These are phyloP conservation scores for Oceanodroma tethys DNA, from an alignment of 2,113 vertebrate genomes.

Conservation along the genomic window DNA sequence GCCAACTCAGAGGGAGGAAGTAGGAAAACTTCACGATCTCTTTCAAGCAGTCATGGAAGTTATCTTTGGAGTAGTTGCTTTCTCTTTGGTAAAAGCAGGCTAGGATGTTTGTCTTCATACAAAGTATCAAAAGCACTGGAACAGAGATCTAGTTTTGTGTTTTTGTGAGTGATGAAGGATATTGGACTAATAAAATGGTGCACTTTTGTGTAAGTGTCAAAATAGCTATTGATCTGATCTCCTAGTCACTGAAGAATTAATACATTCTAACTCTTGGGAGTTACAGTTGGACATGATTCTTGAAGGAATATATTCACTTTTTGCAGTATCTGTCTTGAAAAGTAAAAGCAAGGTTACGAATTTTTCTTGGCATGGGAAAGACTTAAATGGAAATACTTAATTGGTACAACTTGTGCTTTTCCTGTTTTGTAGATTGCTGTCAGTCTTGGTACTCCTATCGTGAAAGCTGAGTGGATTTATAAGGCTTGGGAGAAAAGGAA, in stretches of 20 bases:
- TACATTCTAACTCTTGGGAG: not conserved
- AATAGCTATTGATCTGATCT: not conserved
- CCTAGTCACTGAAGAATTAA: not conserved
- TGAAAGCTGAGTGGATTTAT: slow-evolving; percentile 92
- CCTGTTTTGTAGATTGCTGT: slow-evolving; percentile 85
- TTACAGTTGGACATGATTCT: not conserved
- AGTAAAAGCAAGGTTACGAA: not conserved
- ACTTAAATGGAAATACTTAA: not conserved
- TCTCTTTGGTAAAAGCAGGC: not conserved
- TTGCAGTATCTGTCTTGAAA: not conserved
- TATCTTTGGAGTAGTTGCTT: not conserved
- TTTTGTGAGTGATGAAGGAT: not conserved
- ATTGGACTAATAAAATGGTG: not conserved
- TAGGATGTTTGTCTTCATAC: not conserved
- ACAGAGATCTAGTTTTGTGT: not conserved
- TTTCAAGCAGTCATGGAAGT: not conserved
- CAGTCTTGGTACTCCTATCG: slow-evolving; percentile 92
- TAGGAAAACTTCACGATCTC: not conserved
- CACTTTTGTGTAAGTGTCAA: not conserved
- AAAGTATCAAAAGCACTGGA: not conserved
- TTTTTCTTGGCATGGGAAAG: not conserved
- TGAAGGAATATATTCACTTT: not conserved
- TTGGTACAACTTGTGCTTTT: not conserved
- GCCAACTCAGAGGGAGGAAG: not conserved
- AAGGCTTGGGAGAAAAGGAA: slow-evolving; percentile 91